Conservation (phyloP, 92 coral and sea anemone genomes). For the Phenganax marumi region DNA sequence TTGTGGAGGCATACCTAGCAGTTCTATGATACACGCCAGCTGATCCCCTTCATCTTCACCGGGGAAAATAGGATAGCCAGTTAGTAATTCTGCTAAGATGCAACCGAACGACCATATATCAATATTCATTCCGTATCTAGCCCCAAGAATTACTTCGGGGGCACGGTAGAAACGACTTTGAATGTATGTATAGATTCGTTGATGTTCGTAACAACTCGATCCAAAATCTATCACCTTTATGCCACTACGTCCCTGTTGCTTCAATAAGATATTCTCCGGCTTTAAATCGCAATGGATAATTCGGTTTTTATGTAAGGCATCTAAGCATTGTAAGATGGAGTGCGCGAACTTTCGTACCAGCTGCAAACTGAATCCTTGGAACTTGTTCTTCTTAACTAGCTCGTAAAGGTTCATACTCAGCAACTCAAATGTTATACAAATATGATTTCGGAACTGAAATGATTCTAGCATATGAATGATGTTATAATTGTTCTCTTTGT, state of each 20-base stretch:
- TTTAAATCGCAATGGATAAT: conserved; percentile 95
- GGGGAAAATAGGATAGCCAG: conserved; percentile 96
- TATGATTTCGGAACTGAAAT: conserved; percentile 91
- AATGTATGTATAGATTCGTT: conserved; percentile 90
- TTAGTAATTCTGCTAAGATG: conserved; percentile 89
- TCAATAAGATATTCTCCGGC: conserved; percentile 92
- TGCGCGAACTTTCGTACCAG: conserved; percentile 96
- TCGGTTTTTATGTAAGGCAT: conserved; percentile 83
- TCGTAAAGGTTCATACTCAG: conserved; percentile 96
- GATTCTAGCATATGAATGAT: conserved; percentile 93
- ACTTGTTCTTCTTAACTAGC: conserved; percentile 93
- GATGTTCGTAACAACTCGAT: conserved; percentile 98
- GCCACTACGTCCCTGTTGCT: conserved; percentile 97
- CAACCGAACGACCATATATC: conserved; percentile 99
- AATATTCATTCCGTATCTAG: conserved; percentile 90
- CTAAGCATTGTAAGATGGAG: conserved; percentile 93
- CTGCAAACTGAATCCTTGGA: conserved; percentile 93
- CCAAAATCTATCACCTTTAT: conserved; percentile 98
- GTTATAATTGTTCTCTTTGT: conserved; percentile 86
- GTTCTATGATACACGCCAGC: conserved; percentile 93
- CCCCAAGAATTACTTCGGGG: conserved; percentile 97
- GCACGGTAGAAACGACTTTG: conserved; percentile 98
- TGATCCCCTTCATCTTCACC: conserved; percentile 99
- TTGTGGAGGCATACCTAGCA: conserved; percentile 83
- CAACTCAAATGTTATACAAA: conserved; percentile 96